A percentile compares a stretch with the other conserved stretches of the same genome.
Conservation (phyloP, 35 echinoderm and acorn worm genomes). For the Amphiura filiformis region DNA sequence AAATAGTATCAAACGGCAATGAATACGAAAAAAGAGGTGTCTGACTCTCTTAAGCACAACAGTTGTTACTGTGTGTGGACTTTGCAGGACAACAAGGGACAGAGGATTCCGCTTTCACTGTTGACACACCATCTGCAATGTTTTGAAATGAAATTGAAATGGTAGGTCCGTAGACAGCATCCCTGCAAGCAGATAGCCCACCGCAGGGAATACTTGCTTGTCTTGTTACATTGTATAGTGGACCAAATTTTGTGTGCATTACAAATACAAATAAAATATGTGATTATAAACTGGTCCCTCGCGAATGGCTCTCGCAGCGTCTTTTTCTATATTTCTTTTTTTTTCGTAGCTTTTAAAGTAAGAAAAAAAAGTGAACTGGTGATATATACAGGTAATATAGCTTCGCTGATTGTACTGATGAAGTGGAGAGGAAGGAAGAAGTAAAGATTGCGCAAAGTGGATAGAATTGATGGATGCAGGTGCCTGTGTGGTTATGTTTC, state of each 20-base stretch:
- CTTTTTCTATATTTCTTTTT: no score
- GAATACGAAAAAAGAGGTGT: conserved; percentile 5
- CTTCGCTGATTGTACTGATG: no score
- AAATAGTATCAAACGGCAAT: not conserved
- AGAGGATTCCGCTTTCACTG: not conserved
- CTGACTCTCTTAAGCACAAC: not conserved
- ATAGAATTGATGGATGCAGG: no score
- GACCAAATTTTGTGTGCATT: not conserved
- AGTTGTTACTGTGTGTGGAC: not conserved
- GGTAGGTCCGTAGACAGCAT: not conserved
- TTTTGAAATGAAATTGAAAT: conserved; percentile 8
- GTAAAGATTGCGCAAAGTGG: no score
- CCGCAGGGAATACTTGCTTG: not conserved
- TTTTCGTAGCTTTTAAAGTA: no score
- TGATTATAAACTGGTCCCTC: not conserved
- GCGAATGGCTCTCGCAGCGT: not conserved
- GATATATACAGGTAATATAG: no score
- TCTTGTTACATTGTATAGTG: not conserved
- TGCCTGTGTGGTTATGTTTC: no score
- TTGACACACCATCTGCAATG: not conserved
- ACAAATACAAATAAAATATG: conserved; percentile 9
- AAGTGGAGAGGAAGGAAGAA: no score
- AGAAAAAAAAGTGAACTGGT: no score
- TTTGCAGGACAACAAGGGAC: conserved; percentile 10
- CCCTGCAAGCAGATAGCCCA: not conserved